Conservation (phyloP, 1,140 invertebrate genomes). For the Neodiprion lecontei region DNA sequence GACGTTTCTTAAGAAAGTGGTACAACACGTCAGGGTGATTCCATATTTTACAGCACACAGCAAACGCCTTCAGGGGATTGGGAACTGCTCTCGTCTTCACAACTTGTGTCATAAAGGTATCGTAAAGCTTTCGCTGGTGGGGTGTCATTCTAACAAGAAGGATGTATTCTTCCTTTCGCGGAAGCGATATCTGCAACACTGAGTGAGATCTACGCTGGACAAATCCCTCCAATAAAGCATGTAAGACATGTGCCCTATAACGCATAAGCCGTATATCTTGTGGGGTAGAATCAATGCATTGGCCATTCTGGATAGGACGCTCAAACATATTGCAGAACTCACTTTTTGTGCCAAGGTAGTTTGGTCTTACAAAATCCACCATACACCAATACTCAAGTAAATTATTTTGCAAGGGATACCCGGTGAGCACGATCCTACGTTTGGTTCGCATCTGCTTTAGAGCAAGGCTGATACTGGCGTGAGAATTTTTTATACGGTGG, state of each 20-base stretch:
- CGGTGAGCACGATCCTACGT: conserved; percentile 89
- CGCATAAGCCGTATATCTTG: conserved; percentile 90
- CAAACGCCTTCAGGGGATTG: conserved; percentile 97
- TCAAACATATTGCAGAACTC: conserved; percentile 98
- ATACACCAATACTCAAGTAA: conserved; percentile 96
- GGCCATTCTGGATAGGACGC: conserved; percentile 92
- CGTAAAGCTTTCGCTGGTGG: conserved; percentile 87
- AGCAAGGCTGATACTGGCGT: conserved; percentile 91
- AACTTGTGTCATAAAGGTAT: conserved; percentile 91
- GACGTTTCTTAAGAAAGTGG: conserved; percentile 86
- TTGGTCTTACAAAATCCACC: conserved; percentile 95
- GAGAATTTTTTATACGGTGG: conserved; percentile 95
- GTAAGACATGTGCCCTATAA: conserved; percentile 88
- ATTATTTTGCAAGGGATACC: conserved; percentile 97
- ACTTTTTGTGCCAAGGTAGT: conserved; percentile 89
- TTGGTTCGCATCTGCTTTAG: conserved; percentile 92
- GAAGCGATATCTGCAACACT: conserved; percentile 85
- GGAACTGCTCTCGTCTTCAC: conserved; percentile 84
- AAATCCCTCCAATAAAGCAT: conserved; percentile 89
- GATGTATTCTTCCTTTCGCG: conserved; percentile 92
- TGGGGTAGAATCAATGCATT: conserved; percentile 91
- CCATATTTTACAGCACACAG: conserved; percentile 99
- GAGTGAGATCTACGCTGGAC: conserved; percentile 91
- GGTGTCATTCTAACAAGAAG: conserved; percentile 86
- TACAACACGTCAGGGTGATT: conserved; percentile 98